phyloP scores from a whole-genome alignment of 1,140 invertebrate genomes.

The Megathymus violae region DNA sequence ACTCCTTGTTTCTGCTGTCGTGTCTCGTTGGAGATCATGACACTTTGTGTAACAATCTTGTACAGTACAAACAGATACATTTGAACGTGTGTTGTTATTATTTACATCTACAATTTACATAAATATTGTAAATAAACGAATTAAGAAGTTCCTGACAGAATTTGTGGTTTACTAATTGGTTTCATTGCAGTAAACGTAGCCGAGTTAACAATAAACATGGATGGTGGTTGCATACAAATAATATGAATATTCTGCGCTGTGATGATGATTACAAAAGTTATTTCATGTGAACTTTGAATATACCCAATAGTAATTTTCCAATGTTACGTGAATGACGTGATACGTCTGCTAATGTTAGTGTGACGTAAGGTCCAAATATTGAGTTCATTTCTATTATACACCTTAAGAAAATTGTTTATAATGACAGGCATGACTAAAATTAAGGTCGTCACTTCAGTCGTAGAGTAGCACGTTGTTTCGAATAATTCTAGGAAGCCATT shows the following conservation, averaged over 20 bases:
- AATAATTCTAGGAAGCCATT: constrained; percentile 17
- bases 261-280: background rate
- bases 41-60: constrained; percentile 12
- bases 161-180: too few relatives aligned
- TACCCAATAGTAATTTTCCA: constrained; percentile 15
- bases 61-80: background rate
- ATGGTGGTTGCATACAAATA: too few relatives aligned
- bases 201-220: too few relatives aligned
- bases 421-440: constrained; percentile 43
- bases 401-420: constrained; percentile 47
- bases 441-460: constrained; percentile 19
- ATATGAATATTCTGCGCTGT: too few relatives aligned
- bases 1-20: background rate
- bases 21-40: constrained; percentile 13
- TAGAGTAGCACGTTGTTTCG: background rate
- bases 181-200: too few relatives aligned
- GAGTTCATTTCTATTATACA: constrained; percentile 51
- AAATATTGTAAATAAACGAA: too few relatives aligned
- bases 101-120: background rate
- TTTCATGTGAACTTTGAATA: background rate
- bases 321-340: constrained; percentile 9
- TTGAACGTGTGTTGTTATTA: background rate
- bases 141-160: too few relatives aligned
- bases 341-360: constrained; percentile 33
- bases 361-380: constrained; percentile 42